A percentile compares a stretch with the other conserved stretches of the same genome.
These are phyloP conservation scores for Tryphoninae sp. DNA, from an alignment of 2,888 invertebrate species.

Conservation along the genomic window DNA sequence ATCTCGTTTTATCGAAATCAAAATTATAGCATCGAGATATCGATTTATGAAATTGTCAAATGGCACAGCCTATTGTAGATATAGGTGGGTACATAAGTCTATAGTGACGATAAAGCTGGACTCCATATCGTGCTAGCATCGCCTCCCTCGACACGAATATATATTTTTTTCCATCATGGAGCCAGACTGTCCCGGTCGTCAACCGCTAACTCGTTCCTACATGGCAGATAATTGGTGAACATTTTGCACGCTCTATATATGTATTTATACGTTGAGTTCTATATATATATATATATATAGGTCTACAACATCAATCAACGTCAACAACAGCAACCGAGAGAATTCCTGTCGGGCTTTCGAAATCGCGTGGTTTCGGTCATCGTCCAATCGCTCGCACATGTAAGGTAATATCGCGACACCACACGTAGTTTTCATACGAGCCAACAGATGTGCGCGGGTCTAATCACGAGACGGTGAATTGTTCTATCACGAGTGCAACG, in stretches of 20 bases:
- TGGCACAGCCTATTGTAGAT: not conserved
- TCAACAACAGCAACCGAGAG: constrained; percentile 68
- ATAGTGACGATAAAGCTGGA: constrained; percentile 42
- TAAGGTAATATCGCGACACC: constrained; percentile 24
- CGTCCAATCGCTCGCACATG: constrained; percentile 35
- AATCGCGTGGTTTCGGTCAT: constrained; percentile 45
- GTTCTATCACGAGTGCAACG: too few relatives aligned
- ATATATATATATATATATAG: not conserved
- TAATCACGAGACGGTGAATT: not conserved
- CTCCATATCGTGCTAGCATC: constrained; percentile 7
- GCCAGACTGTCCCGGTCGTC: constrained; percentile 31
- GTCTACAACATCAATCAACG: constrained; percentile 73
- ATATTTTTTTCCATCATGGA: constrained; percentile 28
- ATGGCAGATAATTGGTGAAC: constrained; percentile 66
- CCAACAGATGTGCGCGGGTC: not conserved
- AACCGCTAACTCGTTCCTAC: constrained; percentile 56
- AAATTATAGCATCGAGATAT: constrained; percentile 24
- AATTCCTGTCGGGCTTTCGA: constrained; percentile 34
- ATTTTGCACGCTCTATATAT: constrained; percentile 56
- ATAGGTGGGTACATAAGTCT: not conserved
- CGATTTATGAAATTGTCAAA: constrained; percentile 7
- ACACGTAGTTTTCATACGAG: constrained; percentile 46
- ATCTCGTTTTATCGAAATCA: constrained; percentile 15
- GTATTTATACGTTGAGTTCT: constrained; percentile 20
- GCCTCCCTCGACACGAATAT: constrained; percentile 30